Base-by-base conservation (phyloP, 2,113 vertebrate species). In the Brachypteracias leptosomus region DNA sequence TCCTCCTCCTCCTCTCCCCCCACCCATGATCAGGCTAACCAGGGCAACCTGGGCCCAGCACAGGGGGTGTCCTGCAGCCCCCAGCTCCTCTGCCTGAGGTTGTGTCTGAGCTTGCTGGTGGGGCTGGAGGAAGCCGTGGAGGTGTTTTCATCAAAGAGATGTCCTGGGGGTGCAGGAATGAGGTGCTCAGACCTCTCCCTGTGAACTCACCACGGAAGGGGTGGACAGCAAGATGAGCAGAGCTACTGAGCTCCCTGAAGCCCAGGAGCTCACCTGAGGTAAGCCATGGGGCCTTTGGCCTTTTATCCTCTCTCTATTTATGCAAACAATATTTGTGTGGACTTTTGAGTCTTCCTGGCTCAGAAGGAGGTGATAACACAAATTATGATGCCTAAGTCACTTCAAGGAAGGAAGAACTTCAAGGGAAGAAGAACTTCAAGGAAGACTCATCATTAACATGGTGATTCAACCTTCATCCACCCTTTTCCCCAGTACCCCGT, bases 101-200 rank as follows among this genome's bases (percentile, higher is more conserved):
- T 22, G 3, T 17, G 31, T 4, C 16, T 0, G 11, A 63, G 47
- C 38, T 68, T 5, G 2, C 31, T 14, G 44, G 22, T 2, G 1
- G 63, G 58, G 47, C 38, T 31, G 21, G 29, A 49, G 16, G 40
- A 76, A 77, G 21, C 6, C 2, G 2, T 18, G 18, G 36, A 16
- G 49, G 13, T 10, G 5, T 79, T 52, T 33, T 54, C 25, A 57
- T 40, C 11, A 29, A 58, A 88, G 31, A 7, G 16, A 49, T 25
- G 46, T 31, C 18, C 24, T 36, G 29, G 49, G 46, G 40, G 24
- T n/a, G 10, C 13, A n/a, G 61, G 85, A 74, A 31, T 54, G 28
- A 0, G 2, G 46, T 47, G 13, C 65, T 44, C 33, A 55, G 49
- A n/a, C 10, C 35, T 49, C 9, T 84, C 7, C 16, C 9, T 36